Conservation (phyloP, 2,888 invertebrate species). For the Scelioninae gen. 1 region DNA sequence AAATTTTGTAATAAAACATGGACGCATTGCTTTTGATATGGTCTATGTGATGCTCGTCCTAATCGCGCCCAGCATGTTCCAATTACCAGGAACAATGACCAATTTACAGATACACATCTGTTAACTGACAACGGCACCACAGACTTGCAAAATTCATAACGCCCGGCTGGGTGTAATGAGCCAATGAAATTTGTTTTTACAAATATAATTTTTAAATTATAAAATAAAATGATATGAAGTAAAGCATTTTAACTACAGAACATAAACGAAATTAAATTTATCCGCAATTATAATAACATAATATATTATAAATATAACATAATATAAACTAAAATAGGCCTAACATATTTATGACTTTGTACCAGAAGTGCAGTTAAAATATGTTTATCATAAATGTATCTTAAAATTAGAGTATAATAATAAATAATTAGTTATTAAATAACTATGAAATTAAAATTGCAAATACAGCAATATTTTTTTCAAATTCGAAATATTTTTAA, state of each 20-base stretch:
- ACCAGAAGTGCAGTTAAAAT: too few relatives aligned
- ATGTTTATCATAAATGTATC: too few relatives aligned
- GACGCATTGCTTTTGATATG: not conserved
- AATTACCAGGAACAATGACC: slow-evolving; percentile 16
- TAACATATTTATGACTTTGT: too few relatives aligned
- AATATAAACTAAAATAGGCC: not conserved
- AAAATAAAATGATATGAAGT: not conserved
- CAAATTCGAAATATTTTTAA: too few relatives aligned
- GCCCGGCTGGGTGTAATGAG: slow-evolving; percentile 1
- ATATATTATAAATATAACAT: too few relatives aligned
- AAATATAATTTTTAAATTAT: not conserved
- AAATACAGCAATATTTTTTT: too few relatives aligned
- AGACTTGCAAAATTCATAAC: slow-evolving; percentile 3
- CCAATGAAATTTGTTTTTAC: not conserved
- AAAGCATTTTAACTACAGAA: not conserved
- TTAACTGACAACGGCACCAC: not conserved
- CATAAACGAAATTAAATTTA: not conserved
- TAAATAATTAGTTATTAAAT: too few relatives aligned
- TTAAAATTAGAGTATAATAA: too few relatives aligned
- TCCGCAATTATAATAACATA: not conserved
- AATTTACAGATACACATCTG: not conserved
- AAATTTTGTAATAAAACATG: too few relatives aligned
- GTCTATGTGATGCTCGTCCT: slow-evolving; percentile 8
- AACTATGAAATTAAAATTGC: too few relatives aligned
- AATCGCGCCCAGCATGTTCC: slow-evolving; percentile 16